Evolutionary conservation across 64 coral and sea anemone species (phyloP), one percentile per base, ranked within the genome.

Genomic region (Platygyra sinensis): DNA sequence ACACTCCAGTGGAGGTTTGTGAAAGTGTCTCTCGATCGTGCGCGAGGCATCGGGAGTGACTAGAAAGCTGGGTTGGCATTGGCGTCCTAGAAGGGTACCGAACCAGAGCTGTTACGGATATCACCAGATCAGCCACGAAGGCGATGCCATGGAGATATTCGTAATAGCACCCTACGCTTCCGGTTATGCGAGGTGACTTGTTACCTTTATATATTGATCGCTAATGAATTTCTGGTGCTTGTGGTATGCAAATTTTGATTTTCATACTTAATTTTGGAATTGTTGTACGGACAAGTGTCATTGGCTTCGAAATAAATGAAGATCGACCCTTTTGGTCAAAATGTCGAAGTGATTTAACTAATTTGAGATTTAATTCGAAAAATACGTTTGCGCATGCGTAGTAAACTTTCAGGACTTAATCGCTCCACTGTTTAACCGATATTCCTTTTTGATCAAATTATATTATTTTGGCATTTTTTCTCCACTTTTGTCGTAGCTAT

Each of bases 81-180:
- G 81, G 81, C 24, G 52, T 80, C 55, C 78, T 80, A 80, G 78
- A 80, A 80, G 80, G 80, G 80, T 69, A 84, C 81, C 81, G 62
- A 84, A 84, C 81, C 81, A 84, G 67, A 85, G 81, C 81, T 85
- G 62, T 85, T 85, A 85, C 63, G 81, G 67, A 71, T 85, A 71
- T 85, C 81, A 51, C 81, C 81, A 85, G 81, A 85, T 85, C 81
- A 71, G 81, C 81, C 62, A 7, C 63, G 10, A 24, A n/a, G 63
- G 81, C 81, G 81, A 85, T 85, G 62, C 81, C 62, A 85, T 85
- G 81, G 81, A 85, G 32, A 42, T 85, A 85, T 36, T 71, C 63
- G 81, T 71, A 85, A 85, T 71, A 85, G 81, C 63, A 71, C 63
- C 63, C 62, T 85, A 67, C 81, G 81, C 63, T 71, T 50, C 63